phyloP scores from a whole-genome alignment of 1,140 invertebrate genomes.

The Hylaeus volcanicus region DNA sequence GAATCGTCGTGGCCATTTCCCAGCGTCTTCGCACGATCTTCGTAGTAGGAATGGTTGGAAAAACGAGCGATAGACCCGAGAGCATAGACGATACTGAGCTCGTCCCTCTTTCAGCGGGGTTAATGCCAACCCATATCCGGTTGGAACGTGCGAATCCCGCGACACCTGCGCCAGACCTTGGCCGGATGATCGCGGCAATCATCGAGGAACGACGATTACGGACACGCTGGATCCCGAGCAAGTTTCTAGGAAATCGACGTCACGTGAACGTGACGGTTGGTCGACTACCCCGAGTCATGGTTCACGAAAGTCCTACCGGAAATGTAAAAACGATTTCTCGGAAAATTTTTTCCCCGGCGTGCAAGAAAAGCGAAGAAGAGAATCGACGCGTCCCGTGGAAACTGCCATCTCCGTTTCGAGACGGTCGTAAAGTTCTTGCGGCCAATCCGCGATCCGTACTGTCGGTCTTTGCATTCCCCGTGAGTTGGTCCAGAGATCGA shows the following conservation, averaged over 20 bases:
- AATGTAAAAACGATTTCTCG: slow-evolving; percentile 29
- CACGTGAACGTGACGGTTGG: slow-evolving; percentile 44
- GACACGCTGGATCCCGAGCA: slow-evolving; percentile 50
- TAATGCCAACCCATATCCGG: slow-evolving; percentile 64
- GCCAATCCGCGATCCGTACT: neutral
- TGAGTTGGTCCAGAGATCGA: too few relatives aligned
- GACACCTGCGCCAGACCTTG: slow-evolving; percentile 59
- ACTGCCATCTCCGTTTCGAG: neutral
- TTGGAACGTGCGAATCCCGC: slow-evolving; percentile 63
- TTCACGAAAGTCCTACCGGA: slow-evolving; percentile 38
- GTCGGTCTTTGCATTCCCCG: neutral
- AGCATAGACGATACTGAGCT: slow-evolving; percentile 24
- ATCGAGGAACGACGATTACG: slow-evolving; percentile 69
- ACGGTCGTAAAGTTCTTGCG: neutral
- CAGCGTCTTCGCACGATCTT: slow-evolving; percentile 21
- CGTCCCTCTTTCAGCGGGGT: slow-evolving; percentile 47
- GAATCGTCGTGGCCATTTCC: slow-evolving; percentile 58
- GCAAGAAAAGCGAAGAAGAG: neutral
- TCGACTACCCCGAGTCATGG: slow-evolving; percentile 14
- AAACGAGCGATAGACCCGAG: slow-evolving; percentile 38
- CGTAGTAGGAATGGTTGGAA: slow-evolving; percentile 52
- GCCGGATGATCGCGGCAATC: slow-evolving; percentile 65
- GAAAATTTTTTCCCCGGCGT: neutral
- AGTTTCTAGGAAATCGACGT: slow-evolving; percentile 55
- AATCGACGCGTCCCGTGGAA: neutral